Percentiles rank a stretch among this genome's conserved stretches.
phyloP scores from a whole-genome alignment of 2,797 vertebrate species.

The Phataginus tricuspis region DNA sequence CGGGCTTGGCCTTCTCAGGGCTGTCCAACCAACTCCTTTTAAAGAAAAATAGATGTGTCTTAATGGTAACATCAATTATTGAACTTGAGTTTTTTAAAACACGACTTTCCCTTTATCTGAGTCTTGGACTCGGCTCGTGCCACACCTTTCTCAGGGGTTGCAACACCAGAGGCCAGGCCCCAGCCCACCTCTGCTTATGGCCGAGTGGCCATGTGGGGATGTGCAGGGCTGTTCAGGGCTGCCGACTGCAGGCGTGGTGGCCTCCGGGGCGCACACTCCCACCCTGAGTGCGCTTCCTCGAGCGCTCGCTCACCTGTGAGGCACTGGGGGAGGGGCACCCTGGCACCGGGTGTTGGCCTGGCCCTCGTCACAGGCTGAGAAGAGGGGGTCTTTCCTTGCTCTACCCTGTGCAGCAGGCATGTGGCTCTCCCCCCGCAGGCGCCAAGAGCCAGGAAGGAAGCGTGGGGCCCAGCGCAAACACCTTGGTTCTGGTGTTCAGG shows the following conservation, averaged over 20 bases:
- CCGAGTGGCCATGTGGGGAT: no score
- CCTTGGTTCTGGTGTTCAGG: neutral
- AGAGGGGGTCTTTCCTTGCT: neutral
- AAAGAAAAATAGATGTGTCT: constrained; percentile 51
- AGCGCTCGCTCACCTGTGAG: neutral
- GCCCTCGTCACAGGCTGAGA: no score
- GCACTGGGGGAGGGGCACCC: neutral
- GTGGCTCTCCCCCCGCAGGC: no score
- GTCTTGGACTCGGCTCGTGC: neutral
- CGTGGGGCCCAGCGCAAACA: neutral
- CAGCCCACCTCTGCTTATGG: no score
- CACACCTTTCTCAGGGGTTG: neutral
- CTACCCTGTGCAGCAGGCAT: neutral
- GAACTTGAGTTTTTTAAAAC: constrained; percentile 66
- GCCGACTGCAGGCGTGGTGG: neutral
- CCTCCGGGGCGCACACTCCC: neutral
- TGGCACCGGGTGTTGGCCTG: neutral
- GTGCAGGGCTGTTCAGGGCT: neutral
- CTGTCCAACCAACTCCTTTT: constrained; percentile 18
- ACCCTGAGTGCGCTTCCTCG: neutral
- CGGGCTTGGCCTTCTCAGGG: neutral
- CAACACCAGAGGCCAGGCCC: no score
- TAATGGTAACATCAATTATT: constrained; percentile 58
- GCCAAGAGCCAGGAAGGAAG: no score
- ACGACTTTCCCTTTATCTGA: neutral